Percentiles rank a stretch among this genome's conserved stretches.
Conservation (phyloP, 2,797 vertebrate species). For the Sternotherus odoratus region DNA sequence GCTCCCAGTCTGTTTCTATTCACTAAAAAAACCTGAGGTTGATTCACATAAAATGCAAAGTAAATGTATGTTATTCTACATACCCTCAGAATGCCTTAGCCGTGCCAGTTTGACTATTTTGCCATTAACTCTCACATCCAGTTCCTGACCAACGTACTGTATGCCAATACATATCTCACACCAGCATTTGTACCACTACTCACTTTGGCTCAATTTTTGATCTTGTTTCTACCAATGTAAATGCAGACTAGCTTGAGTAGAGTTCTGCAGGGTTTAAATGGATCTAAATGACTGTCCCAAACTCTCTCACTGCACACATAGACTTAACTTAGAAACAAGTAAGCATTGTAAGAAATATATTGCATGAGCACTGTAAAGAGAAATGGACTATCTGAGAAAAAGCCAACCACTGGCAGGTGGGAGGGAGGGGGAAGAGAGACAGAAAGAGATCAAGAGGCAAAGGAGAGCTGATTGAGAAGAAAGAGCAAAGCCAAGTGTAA, state of each 20-base stretch:
- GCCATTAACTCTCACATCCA: too few species aligned
- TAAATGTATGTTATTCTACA: not conserved
- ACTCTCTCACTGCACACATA: not conserved
- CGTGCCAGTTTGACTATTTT: not conserved
- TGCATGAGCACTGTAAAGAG: not conserved
- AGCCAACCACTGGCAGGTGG: accelerated
- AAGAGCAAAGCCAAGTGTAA: slow-evolving; percentile 26
- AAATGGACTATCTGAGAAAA: not conserved
- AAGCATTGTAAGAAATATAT: not conserved
- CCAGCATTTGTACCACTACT: not conserved
- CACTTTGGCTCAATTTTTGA: not conserved
- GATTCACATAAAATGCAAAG: not conserved
- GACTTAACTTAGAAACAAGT: slow-evolving; percentile 32
- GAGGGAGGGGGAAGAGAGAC: not conserved
- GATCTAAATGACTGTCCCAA: not conserved
- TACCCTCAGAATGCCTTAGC: not conserved
- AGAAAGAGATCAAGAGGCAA: not conserved
- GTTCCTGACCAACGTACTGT: not conserved
- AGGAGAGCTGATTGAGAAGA: not conserved
- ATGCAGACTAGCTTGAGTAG: not conserved
- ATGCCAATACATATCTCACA: not conserved
- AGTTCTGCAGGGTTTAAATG: not conserved
- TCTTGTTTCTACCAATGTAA: not conserved
- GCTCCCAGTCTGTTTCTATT: not conserved
- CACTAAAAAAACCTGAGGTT: not conserved